phyloP scores from a whole-genome alignment of 2,113 vertebrate species.

The Ammodytes marinus region DNA sequence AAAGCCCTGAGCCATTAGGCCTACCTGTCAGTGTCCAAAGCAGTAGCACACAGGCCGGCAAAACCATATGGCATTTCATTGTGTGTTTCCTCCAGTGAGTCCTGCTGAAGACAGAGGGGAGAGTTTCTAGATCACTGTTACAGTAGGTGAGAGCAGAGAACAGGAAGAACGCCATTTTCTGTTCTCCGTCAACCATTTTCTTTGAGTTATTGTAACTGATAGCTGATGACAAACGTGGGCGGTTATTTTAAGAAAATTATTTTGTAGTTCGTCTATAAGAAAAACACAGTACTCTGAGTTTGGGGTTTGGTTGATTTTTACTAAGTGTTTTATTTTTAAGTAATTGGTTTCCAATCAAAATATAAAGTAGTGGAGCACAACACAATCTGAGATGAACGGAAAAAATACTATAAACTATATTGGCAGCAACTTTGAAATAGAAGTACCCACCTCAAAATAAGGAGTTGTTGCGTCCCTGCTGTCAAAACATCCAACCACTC shows the following conservation, averaged over 20 bases:
- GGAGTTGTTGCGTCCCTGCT: neutral
- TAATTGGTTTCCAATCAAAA: neutral
- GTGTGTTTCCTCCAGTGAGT: neutral
- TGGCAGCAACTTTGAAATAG: neutral
- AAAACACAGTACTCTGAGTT: neutral
- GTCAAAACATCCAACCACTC: neutral
- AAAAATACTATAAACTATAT: neutral
- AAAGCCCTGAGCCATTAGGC: neutral
- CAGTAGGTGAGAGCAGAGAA: neutral
- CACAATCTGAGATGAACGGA: neutral
- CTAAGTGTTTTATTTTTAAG: accelerated
- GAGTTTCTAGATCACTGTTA: neutral
- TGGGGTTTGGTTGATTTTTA: accelerated
- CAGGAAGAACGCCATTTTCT: conserved; percentile 73
- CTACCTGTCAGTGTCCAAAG: conserved; percentile 67
- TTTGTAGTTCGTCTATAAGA: accelerated
- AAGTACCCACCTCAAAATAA: conserved; percentile 5
- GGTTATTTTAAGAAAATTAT: accelerated
- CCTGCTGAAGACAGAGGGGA: conserved; percentile 17
- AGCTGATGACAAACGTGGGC: accelerated
- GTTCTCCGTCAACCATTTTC: conserved; percentile 67
- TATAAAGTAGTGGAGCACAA: neutral
- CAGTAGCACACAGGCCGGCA: conserved; percentile 38
- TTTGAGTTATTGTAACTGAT: neutral
- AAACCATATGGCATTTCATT: conserved; percentile 12